phyloP scores from a whole-genome alignment of 2,888 invertebrate genomes.

The Drosophila emarginata region DNA sequence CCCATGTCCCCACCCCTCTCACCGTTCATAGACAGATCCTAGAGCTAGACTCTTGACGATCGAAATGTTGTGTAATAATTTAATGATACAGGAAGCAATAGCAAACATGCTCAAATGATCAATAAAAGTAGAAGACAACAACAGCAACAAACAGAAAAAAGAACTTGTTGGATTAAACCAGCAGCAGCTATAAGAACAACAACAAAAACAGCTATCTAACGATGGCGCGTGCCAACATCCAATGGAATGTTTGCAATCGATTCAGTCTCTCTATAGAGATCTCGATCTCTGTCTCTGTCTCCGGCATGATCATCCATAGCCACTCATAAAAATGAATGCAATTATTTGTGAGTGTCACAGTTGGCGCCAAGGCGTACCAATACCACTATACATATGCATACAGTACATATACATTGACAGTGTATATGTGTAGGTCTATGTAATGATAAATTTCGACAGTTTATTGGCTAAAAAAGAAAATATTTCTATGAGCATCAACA shows the following conservation, averaged over 20 bases:
- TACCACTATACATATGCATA: conserved; percentile 45
- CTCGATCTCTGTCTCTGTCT: conserved; percentile 14
- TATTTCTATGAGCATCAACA: conserved; percentile 30
- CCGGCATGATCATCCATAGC: conserved; percentile 40
- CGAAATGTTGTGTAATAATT: conserved; percentile 74
- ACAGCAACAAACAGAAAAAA: conserved; percentile 53
- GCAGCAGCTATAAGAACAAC: conserved; percentile 17
- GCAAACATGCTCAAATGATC: conserved; percentile 77
- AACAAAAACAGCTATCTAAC: conserved; percentile 50
- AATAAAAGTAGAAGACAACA: conserved; percentile 65
- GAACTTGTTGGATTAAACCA: conserved; percentile 67
- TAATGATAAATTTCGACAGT: conserved; percentile 80
- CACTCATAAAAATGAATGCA: conserved; percentile 71
- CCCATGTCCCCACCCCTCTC: background rate
- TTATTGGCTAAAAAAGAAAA: conserved; percentile 57
- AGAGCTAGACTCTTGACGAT: conserved; percentile 19
- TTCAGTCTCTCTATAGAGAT: conserved; percentile 39
- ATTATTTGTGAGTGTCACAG: conserved; percentile 75
- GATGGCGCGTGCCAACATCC: conserved; percentile 71
- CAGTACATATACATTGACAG: conserved; percentile 34
- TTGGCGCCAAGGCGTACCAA: conserved; percentile 79
- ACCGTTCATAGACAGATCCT: background rate
- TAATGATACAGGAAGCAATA: conserved; percentile 78
- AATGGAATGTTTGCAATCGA: conserved; percentile 67
- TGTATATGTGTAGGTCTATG: conserved; percentile 22